These are phyloP conservation scores for Gobio gobio DNA, from an alignment of 2,113 vertebrate species.

Conservation along the genomic window DNA sequence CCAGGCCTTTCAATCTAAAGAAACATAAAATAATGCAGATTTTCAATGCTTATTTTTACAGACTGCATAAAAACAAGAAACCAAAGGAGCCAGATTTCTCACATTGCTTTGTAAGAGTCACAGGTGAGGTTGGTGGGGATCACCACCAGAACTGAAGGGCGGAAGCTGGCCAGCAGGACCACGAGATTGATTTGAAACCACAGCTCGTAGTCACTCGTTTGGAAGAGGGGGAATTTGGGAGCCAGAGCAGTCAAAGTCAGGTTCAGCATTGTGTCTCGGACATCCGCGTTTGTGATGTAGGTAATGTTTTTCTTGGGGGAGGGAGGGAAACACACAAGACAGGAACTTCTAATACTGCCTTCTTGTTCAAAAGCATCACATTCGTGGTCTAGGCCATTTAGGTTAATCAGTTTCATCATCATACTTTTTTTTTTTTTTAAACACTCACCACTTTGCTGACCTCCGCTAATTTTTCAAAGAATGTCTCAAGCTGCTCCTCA, in stretches of 20 bases:
- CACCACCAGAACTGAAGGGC: slow-evolving; percentile 40
- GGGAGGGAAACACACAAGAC: background rate
- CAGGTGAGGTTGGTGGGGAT: slow-evolving; percentile 66
- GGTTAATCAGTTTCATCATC: background rate
- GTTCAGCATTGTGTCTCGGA: slow-evolving; percentile 48
- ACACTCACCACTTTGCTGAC: background rate
- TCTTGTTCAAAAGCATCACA: background rate
- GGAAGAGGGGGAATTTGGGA: slow-evolving; percentile 51
- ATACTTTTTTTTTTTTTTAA: too few species aligned
- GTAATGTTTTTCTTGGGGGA: slow-evolving; percentile 17
- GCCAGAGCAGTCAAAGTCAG: slow-evolving; percentile 60
- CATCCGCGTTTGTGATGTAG: background rate
- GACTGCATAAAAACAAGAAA: background rate
- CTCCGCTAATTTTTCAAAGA: background rate
- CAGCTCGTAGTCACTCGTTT: slow-evolving; percentile 48
- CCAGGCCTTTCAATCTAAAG: slow-evolving; percentile 3
- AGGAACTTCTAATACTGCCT: background rate
- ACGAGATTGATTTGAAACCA: slow-evolving; percentile 62
- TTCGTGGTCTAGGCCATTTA: background rate
- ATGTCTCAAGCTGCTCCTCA: too few species aligned
- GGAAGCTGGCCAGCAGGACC: slow-evolving; percentile 56
- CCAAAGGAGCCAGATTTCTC: slow-evolving; percentile 45
- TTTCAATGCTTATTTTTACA: too few species aligned
- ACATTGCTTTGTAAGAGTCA: slow-evolving; percentile 58
- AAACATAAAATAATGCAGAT: background rate